These are phyloP conservation scores for Mystacides longicornis DNA, from an alignment of 2,888 invertebrate genomes.

Conservation along the genomic window DNA sequence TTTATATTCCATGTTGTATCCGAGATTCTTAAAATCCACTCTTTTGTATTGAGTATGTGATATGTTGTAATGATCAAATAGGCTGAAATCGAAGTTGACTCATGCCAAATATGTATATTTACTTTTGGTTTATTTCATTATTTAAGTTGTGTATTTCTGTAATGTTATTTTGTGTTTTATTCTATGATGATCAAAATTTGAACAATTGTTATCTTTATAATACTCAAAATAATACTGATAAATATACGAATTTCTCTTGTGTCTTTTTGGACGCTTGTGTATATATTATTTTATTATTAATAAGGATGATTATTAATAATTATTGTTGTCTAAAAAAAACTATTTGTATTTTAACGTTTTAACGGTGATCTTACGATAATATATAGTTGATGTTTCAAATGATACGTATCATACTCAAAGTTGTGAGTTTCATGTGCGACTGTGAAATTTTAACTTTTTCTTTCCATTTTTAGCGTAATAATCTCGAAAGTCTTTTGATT, in stretches of 20 bases:
- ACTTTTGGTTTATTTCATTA: constrained; percentile 9
- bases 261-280: constrained; percentile 23
- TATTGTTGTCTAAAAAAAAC: constrained; percentile 13
- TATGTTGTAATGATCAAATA: too few relatives aligned
- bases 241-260: constrained; percentile 20
- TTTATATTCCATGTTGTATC: too few relatives aligned
- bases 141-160: constrained; percentile 11
- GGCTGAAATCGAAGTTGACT: constrained; percentile 14
- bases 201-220: constrained; percentile 21
- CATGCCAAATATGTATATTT: constrained; percentile 22
- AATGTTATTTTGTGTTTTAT: constrained; percentile 14
- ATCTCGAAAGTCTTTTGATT: background rate
- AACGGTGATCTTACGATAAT: constrained; percentile 25
- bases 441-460: constrained; percentile 9
- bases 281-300: constrained; percentile 24
- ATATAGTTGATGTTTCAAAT: constrained; percentile 25
- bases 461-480: background rate
- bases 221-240: constrained; percentile 21
- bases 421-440: constrained; percentile 24
- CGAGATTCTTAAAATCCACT: too few relatives aligned
- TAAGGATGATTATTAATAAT: constrained; percentile 19
- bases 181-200: constrained; percentile 23
- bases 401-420: constrained; percentile 27
- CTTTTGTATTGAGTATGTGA: too few relatives aligned
- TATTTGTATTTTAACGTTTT: constrained; percentile 16